Evolutionary conservation across 2,113 vertebrate genomes (phyloP).

Genomic region (Hydropotes inermis): DNA sequence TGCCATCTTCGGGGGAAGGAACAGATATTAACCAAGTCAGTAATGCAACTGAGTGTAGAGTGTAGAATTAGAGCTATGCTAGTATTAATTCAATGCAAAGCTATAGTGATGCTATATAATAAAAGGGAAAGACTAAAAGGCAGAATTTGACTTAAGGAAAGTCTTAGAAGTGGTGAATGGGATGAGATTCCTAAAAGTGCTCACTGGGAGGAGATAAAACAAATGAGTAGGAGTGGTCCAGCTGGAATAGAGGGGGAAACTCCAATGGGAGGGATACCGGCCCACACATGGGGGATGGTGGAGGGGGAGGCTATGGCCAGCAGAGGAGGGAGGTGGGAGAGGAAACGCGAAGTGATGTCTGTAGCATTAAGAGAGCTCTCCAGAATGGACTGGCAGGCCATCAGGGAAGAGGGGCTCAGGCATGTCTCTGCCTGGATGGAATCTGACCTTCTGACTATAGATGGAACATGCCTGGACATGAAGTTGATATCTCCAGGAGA

Average conservation of each 20-base stretch:
- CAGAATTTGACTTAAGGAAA: neutral
- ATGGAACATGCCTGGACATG: neutral
- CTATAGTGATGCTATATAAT: neutral
- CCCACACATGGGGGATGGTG: accelerated
- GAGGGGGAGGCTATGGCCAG: neutral
- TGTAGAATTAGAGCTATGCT: neutral
- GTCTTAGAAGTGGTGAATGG: neutral
- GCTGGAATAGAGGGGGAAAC: neutral
- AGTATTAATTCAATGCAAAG: neutral
- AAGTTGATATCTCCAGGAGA: neutral
- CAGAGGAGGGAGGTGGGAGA: neutral
- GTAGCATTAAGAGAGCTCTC: neutral
- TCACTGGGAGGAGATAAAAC: neutral
- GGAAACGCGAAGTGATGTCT: accelerated
- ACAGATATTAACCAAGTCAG: neutral
- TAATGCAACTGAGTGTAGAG: neutral
- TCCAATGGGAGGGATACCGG: neutral
- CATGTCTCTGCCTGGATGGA: neutral
- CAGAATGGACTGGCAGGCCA: neutral
- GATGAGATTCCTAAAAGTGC: neutral
- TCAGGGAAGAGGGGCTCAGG: neutral
- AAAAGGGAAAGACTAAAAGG: neutral
- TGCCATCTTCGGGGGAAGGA: neutral
- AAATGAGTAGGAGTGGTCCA: no score
- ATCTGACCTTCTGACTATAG: neutral